These are phyloP conservation scores for Adelphocoris suturalis DNA, from an alignment of 2,888 invertebrate genomes.

Conservation along the genomic window DNA sequence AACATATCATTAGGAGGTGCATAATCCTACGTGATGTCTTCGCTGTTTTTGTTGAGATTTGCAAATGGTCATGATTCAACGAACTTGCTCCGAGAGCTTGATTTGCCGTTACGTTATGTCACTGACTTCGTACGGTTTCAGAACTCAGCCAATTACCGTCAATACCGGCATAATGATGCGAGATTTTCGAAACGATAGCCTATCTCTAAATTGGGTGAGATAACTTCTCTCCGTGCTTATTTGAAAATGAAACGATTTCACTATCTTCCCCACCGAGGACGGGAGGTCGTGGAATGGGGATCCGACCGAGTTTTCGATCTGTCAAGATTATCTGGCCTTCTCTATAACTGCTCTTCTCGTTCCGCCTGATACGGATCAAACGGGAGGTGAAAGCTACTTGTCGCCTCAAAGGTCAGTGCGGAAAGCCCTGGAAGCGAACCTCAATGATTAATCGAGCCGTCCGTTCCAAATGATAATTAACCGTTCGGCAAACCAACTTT, in stretches of 20 bases:
- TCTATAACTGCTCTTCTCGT: not conserved
- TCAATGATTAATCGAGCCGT: conserved; percentile 10
- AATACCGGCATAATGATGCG: conserved; percentile 22
- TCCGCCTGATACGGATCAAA: conserved; percentile 1
- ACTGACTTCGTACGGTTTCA: not conserved
- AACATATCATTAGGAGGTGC: not conserved
- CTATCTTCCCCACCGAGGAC: not conserved
- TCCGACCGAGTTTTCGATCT: conserved; percentile 1
- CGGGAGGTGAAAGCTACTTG: conserved; percentile 31
- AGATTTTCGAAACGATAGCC: conserved; percentile 8
- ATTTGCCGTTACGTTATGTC: conserved; percentile 12
- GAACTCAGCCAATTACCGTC: conserved; percentile 10
- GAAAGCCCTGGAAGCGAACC: not conserved
- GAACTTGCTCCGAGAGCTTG: conserved; percentile 12
- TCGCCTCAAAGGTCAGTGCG: conserved; percentile 29
- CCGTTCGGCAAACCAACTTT: not conserved
- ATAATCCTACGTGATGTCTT: not conserved
- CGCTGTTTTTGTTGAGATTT: not conserved
- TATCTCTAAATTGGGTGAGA: conserved; percentile 32
- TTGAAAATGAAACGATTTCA: conserved; percentile 36
- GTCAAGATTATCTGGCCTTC: not conserved
- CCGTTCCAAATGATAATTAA: conserved; percentile 3
- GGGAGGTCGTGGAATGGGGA: conserved; percentile 24
- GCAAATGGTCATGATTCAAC: conserved; percentile 2
- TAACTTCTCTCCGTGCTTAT: conserved; percentile 26